Percentiles rank a stretch among this genome's conserved stretches.
Evolutionary conservation across 2,113 vertebrate species (phyloP).

Genomic region (Pholis gunnellus): DNA sequence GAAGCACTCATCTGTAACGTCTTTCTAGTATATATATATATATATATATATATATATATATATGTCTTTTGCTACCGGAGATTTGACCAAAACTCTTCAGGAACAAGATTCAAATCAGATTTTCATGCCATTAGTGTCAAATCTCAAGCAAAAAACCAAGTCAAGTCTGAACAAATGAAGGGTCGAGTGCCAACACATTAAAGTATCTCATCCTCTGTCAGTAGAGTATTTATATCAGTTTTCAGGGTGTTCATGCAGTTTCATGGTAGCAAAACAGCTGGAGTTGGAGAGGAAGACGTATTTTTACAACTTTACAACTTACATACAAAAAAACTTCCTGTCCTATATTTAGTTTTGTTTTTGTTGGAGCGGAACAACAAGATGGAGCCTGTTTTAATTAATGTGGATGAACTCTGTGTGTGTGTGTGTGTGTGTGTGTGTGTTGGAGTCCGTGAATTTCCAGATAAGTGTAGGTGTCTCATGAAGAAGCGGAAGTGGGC

Average conservation of each 20-base stretch:
- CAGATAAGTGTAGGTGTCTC: slow-evolving; percentile 32
- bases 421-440: slow-evolving; percentile 17
- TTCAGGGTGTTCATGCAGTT: background rate
- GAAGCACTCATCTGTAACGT: background rate
- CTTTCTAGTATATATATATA: background rate
- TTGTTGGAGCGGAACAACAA: slow-evolving; percentile 2
- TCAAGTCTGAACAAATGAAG: background rate
- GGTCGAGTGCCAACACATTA: background rate
- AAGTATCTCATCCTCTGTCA: background rate
- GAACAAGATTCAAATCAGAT: background rate
- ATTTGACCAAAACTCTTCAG: background rate
- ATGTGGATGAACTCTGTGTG: background rate
- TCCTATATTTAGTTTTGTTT: slow-evolving; percentile 1
- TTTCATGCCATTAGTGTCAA: background rate
- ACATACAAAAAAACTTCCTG: slow-evolving; percentile 6
- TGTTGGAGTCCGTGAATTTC: background rate
- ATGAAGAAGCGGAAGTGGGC: slow-evolving; percentile 35
- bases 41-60: background rate
- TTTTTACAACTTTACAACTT: slow-evolving; percentile 6
- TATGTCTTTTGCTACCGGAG: background rate
- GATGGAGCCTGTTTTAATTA: slow-evolving; percentile 22
- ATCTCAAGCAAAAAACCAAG: background rate
- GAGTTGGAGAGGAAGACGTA: background rate
- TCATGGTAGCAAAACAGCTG: background rate
- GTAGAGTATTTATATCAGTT: no score